A percentile compares a stretch with the other conserved stretches of the same genome.
These are phyloP conservation scores for Matsumurasca onukii DNA, from an alignment of 1,140 invertebrate species.

Conservation along the genomic window DNA sequence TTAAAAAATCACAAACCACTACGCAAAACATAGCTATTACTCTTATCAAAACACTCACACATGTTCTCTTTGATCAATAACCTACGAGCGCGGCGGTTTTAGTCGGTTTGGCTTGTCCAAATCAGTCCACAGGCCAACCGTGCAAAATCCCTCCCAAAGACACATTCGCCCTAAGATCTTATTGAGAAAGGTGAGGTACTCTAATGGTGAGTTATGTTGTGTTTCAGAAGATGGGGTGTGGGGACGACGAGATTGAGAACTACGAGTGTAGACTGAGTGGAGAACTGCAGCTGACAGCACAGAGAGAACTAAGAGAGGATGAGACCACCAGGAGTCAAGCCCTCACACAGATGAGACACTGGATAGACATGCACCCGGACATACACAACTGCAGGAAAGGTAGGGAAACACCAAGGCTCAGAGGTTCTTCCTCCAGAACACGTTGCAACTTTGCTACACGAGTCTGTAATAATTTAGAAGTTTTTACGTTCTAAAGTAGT, in stretches of 20 bases:
- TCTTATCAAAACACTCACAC: too few relatives aligned
- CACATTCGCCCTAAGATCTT: too few relatives aligned
- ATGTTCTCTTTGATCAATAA: too few relatives aligned
- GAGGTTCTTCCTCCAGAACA: conserved; percentile 31
- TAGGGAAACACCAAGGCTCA: conserved; percentile 44
- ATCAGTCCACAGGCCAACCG: too few relatives aligned
- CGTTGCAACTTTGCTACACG: neutral
- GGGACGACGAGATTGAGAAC: neutral
- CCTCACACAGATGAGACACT: conserved; percentile 64
- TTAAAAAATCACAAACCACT: too few relatives aligned
- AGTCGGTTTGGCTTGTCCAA: too few relatives aligned
- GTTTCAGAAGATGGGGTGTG: conserved; percentile 13
- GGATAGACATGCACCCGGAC: conserved; percentile 69
- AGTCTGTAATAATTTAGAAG: neutral
- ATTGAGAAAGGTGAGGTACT: too few relatives aligned
- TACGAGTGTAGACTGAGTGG: conserved; percentile 28
- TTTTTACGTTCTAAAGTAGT: neutral
- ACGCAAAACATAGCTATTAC: too few relatives aligned
- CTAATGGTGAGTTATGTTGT: too few relatives aligned
- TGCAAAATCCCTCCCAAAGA: too few relatives aligned
- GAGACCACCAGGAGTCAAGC: conserved; percentile 63
- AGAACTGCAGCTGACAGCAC: conserved; percentile 63
- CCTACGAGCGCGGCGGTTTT: too few relatives aligned
- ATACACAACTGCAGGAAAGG: conserved; percentile 69
- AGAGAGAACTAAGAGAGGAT: conserved; percentile 69